These are phyloP conservation scores for Bergia puertoricense DNA, from an alignment of 92 coral and sea anemone genomes.

Conservation along the genomic window DNA sequence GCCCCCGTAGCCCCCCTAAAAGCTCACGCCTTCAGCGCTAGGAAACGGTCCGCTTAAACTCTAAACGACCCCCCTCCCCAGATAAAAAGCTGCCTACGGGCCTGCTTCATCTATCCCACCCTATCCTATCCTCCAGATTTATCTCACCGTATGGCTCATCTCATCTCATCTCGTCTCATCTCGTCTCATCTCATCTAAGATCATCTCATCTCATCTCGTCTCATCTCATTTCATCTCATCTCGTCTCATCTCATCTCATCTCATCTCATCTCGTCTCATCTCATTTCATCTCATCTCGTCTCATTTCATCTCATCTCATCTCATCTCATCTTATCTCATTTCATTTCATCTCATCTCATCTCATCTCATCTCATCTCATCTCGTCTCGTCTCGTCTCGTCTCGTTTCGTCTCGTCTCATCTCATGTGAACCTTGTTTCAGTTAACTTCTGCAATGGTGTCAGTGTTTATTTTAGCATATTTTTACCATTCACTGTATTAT, in stretches of 20 bases:
- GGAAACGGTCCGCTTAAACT: too few relatives aligned
- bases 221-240: neutral
- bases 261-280: neutral
- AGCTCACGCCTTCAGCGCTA: too few relatives aligned
- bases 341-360: neutral
- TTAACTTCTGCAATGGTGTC: too few relatives aligned
- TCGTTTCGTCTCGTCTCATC: too few relatives aligned
- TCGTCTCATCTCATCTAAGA: neutral
- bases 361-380: neutral
- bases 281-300: neutral
- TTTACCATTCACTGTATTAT: too few relatives aligned
- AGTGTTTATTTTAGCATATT: too few relatives aligned
- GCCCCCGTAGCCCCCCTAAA: too few relatives aligned
- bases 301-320: neutral
- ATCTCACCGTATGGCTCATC: neutral
- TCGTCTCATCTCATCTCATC: neutral
- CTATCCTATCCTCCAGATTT: neutral
- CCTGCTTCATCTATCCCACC: neutral
- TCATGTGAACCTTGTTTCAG: too few relatives aligned
- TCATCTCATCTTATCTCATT: neutral
- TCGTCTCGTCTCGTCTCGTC: too few relatives aligned
- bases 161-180: neutral
- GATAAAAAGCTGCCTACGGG: too few relatives aligned
- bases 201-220: neutral
- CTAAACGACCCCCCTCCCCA: too few relatives aligned